Percentiles rank a stretch among this genome's conserved stretches.
Conservation (phyloP, 2,797 vertebrate genomes). For the Forpus xanthops region DNA sequence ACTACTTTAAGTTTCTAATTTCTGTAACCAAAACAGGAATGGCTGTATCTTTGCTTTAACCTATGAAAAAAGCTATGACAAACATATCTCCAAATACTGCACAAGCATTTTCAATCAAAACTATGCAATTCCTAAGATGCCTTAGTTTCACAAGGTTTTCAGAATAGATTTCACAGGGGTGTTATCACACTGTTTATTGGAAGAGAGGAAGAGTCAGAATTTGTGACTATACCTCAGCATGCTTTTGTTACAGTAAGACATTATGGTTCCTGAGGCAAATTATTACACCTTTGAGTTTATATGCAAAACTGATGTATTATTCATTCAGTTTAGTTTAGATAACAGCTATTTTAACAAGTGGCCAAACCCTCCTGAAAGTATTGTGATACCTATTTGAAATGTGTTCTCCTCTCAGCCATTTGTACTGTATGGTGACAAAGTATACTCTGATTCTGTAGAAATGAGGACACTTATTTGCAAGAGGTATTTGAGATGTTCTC, state of each 20-base stretch:
- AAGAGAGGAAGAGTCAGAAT: neutral
- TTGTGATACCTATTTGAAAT: neutral
- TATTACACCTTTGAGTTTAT: neutral
- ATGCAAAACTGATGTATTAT: neutral
- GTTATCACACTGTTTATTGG: neutral
- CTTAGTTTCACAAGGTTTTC: neutral
- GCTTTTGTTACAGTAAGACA: neutral
- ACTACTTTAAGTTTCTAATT: neutral
- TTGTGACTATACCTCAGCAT: fast-evolving
- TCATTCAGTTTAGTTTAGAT: neutral
- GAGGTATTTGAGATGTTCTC: neutral
- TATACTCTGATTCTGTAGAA: neutral
- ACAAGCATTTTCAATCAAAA: neutral
- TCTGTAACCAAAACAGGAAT: neutral
- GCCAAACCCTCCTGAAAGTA: neutral
- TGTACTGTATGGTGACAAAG: neutral
- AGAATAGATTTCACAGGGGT: neutral
- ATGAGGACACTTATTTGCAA: neutral
- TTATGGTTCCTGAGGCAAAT: neutral
- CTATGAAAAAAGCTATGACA: neutral
- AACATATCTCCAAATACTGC: neutral
- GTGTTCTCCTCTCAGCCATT: neutral
- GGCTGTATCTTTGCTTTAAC: neutral
- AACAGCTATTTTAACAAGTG: neutral
- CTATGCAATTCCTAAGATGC: neutral